Evolutionary conservation across 2,797 vertebrate species (phyloP).

Genomic region (Anomalospiza imberbis): DNA sequence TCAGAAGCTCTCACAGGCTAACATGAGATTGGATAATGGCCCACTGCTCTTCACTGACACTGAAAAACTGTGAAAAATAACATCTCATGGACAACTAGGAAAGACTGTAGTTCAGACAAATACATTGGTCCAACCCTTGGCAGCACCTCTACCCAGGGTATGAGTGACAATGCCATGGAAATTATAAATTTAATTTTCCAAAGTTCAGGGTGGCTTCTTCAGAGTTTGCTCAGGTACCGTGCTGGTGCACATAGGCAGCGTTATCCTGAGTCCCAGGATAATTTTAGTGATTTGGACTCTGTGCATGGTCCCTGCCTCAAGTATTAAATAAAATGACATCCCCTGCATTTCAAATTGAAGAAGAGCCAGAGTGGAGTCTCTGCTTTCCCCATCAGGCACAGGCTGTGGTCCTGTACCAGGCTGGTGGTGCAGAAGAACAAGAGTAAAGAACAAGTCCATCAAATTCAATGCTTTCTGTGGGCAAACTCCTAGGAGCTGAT

Average conservation of each 20-base stretch:
- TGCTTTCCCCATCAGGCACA: rapidly evolving
- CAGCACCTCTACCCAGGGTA: not conserved
- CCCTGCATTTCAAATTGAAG: not conserved
- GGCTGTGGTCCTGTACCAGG: too few species aligned
- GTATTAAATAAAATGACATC: not conserved
- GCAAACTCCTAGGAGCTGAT: not conserved
- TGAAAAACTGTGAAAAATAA: not conserved
- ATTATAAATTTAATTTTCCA: not conserved
- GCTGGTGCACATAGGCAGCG: not conserved
- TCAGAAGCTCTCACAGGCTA: not conserved
- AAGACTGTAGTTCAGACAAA: not conserved
- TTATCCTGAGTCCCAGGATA: rapidly evolving
- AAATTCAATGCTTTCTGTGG: not conserved
- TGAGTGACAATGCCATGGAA: not conserved
- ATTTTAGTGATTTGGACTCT: not conserved
- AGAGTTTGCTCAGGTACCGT: not conserved
- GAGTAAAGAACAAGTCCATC: not conserved
- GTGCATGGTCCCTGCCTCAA: not conserved
- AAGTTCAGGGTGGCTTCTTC: not conserved
- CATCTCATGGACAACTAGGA: not conserved
- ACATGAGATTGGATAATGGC: rapidly evolving
- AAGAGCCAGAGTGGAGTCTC: not conserved
- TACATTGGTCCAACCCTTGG: rapidly evolving
- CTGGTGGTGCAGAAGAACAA: not conserved
- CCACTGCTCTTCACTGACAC: not conserved